Evolutionary conservation across 2,888 invertebrate species (phyloP).

Genomic region (Drosophila nigricruria): DNA sequence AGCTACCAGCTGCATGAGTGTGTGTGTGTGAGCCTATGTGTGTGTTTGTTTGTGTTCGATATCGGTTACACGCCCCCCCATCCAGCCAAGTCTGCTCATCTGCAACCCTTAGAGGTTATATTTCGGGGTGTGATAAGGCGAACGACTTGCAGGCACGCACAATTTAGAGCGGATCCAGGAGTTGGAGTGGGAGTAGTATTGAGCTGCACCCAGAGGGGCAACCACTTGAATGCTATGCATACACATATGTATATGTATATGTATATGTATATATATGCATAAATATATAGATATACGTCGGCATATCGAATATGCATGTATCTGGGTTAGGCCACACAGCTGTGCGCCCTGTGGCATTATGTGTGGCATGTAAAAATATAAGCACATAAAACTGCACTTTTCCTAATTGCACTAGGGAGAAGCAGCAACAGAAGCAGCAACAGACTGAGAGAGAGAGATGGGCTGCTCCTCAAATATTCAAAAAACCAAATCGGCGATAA

Average conservation of each 20-base stretch:
- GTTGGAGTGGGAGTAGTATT: conserved; percentile 49
- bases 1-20: conserved; percentile 32
- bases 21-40: conserved; percentile 11
- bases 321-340: conserved; percentile 79
- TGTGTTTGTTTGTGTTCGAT: conserved; percentile 32
- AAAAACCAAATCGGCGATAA: conserved; percentile 64
- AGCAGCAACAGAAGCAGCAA: not conserved
- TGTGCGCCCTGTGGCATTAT: conserved; percentile 54
- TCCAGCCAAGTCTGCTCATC: conserved; percentile 20
- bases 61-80: conserved; percentile 54
- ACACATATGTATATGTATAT: conserved; percentile 19
- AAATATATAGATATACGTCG: conserved; percentile 16
- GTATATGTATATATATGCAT: conserved; percentile 24
- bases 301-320: conserved; percentile 36
- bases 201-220: conserved; percentile 53
- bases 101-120: conserved; percentile 66
- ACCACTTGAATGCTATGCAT: conserved; percentile 50
- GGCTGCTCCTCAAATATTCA: conserved; percentile 34
- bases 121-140: conserved; percentile 61
- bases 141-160: conserved; percentile 82
- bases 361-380: conserved; percentile 66
- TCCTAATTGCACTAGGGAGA: conserved; percentile 69
- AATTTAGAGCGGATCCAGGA: conserved; percentile 68
- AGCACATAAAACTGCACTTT: conserved; percentile 81
- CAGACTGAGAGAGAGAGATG: not conserved